Evolutionary conservation across 2,888 invertebrate species (phyloP), one percentile per base, ranked within the genome.

Genomic region (Drosophila eohydei): DNA sequence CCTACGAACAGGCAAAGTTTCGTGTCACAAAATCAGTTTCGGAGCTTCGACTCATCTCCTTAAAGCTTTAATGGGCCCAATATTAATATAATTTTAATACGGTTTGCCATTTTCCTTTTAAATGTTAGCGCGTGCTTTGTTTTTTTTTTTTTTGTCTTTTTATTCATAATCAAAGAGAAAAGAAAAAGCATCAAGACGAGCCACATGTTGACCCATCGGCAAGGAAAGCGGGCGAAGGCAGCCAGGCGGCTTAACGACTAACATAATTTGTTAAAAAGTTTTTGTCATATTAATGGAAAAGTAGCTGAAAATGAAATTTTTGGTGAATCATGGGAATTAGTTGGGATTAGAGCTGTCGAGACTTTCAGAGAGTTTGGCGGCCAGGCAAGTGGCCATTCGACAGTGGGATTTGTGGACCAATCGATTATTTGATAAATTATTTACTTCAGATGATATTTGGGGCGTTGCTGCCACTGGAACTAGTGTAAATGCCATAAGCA

Each of bases 221-320:
- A 9, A 11, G 50, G 32, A n/a, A 4, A 46, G 34, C 28, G 28
- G 30, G 28, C 34, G 14, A 40, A n/a, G 46, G 34, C 54, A 55
- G 44, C 30, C 48, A n/a, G 48, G 16, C n/a, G 36, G 12, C 51
- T 73, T 78, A 81, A 77, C 80, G 73, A 82, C 76, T 76, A 74
- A 83, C 85, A 87, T 83, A 88, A 89, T 85, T 88, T 88, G 88
- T 89, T 88, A 71, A 78, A 84, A 90, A 89, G 76, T 90, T 90
- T 88, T 80, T 85, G 78, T 80, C 88, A 85, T 82, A 88, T 87
- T 87, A 85, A 88, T 83, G 81, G 80, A 83, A 81, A 87, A 83
- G 83, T 83, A 78, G 79, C 83, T 71, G 73, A 69, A 74, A 81
- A 82, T 73, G 61, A 56, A 73, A 57, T 78, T 69, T 44, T 74